These are phyloP conservation scores for Peucedramus taeniatus DNA, from an alignment of 2,113 vertebrate species.

Conservation along the genomic window DNA sequence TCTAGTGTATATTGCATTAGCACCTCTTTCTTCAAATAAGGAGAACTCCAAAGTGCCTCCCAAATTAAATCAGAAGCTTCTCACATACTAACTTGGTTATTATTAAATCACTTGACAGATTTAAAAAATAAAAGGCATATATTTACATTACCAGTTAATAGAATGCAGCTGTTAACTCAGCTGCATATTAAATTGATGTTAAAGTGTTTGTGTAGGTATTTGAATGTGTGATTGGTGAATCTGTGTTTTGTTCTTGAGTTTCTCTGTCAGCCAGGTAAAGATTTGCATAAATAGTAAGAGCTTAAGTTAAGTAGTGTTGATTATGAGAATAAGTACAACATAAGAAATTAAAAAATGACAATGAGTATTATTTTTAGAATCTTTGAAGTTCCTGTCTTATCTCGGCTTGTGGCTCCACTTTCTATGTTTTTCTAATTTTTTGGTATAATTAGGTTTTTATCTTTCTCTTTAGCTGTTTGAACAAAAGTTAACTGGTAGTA, in stretches of 20 bases:
- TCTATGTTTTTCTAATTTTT: not conserved
- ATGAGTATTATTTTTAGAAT: not conserved
- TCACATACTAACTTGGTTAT: not conserved
- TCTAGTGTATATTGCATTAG: not conserved
- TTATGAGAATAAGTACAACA: not conserved
- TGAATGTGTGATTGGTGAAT: not conserved
- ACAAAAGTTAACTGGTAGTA: not conserved
- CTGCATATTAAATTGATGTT: not conserved
- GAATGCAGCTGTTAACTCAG: not conserved
- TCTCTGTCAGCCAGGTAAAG: not conserved
- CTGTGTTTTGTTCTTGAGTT: not conserved
- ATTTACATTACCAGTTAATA: not conserved
- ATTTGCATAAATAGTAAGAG: not conserved
- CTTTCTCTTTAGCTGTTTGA: not conserved
- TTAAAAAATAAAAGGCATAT: not conserved
- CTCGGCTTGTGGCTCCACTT: not conserved
- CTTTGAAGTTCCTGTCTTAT: slow-evolving; percentile 6
- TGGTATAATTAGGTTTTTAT: slow-evolving; percentile 8
- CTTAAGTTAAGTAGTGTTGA: not conserved
- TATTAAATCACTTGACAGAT: not conserved
- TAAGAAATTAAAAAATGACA: not conserved
- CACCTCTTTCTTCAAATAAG: not conserved
- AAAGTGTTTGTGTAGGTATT: not conserved
- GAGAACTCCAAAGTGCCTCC: not conserved
- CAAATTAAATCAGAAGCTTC: not conserved